These are phyloP conservation scores for Neuroterus valhalla DNA, from an alignment of 1,140 invertebrate species.

Conservation along the genomic window DNA sequence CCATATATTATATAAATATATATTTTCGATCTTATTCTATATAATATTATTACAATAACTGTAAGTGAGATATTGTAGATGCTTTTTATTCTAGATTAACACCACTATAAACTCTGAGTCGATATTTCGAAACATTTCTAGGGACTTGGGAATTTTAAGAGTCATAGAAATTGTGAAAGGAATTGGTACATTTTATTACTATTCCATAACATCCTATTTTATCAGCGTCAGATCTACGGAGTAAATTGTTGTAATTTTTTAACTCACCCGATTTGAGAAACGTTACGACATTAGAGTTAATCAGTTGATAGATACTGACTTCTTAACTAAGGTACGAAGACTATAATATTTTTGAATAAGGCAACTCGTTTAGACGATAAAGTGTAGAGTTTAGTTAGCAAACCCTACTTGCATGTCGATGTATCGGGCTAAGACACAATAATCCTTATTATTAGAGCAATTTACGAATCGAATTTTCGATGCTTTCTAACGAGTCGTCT, in stretches of 20 bases:
- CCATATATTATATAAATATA: slow-evolving; percentile 34
- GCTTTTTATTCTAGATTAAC: not conserved
- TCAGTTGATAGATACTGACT: slow-evolving; percentile 50
- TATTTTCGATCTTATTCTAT: slow-evolving; percentile 63
- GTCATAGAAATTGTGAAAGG: slow-evolving; percentile 10
- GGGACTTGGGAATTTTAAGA: no score
- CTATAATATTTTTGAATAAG: slow-evolving; percentile 68
- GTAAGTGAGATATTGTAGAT: slow-evolving; percentile 36
- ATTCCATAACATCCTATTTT: not conserved
- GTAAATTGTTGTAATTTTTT: slow-evolving; percentile 10
- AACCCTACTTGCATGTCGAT: slow-evolving; percentile 57
- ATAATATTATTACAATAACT: slow-evolving; percentile 25
- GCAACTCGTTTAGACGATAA: slow-evolving; percentile 58
- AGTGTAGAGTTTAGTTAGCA: slow-evolving; percentile 53
- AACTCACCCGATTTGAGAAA: slow-evolving; percentile 8
- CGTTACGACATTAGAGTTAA: slow-evolving; percentile 29
- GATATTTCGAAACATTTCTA: no score
- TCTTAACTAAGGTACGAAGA: slow-evolving; percentile 62
- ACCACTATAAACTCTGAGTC: not conserved
- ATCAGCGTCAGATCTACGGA: slow-evolving; percentile 13
- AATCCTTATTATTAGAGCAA: slow-evolving; percentile 8
- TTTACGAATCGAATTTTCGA: slow-evolving; percentile 11
- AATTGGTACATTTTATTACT: not conserved
- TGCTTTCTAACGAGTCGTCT: slow-evolving; percentile 23
- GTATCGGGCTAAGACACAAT: slow-evolving; percentile 42